Conservation (phyloP, 2,888 invertebrate species). For the Chrysina gloriosa region DNA sequence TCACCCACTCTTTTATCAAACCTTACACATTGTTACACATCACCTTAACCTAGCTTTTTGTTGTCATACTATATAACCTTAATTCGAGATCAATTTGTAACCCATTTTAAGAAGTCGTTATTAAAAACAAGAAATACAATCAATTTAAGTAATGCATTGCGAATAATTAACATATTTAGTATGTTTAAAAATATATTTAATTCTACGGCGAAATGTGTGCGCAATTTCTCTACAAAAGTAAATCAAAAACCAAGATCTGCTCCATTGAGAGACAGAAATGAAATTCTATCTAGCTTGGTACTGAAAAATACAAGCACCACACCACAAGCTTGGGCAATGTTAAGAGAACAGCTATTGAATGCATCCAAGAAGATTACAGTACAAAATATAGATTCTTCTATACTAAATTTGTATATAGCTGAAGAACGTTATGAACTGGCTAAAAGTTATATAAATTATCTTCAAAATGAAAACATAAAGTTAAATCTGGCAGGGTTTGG, state of each 20-base stretch:
- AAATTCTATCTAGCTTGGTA: conserved; percentile 22
- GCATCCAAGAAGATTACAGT: conserved; percentile 62
- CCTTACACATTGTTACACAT: too few species aligned
- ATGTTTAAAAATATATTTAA: conserved; percentile 30
- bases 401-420: conserved; percentile 68
- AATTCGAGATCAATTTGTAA: too few species aligned
- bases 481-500: conserved; percentile 71
- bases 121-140: too few species aligned
- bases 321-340: conserved; percentile 59
- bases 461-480: conserved; percentile 65
- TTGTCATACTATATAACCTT: too few species aligned
- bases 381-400: conserved; percentile 71
- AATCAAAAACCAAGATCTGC: neutral
- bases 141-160: too few species aligned
- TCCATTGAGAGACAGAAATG: neutral
- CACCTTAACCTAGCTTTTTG: too few species aligned
- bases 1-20: too few species aligned
- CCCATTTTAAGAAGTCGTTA: too few species aligned
- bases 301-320: conserved; percentile 3
- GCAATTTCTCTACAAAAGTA: neutral
- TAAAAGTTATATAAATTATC: conserved; percentile 70
- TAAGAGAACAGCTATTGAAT: conserved; percentile 65
- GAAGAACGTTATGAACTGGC: conserved; percentile 67
- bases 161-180: neutral
- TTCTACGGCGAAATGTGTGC: neutral